These are phyloP conservation scores for Lathamus discolor DNA, from an alignment of 2,113 vertebrate species.

Conservation along the genomic window DNA sequence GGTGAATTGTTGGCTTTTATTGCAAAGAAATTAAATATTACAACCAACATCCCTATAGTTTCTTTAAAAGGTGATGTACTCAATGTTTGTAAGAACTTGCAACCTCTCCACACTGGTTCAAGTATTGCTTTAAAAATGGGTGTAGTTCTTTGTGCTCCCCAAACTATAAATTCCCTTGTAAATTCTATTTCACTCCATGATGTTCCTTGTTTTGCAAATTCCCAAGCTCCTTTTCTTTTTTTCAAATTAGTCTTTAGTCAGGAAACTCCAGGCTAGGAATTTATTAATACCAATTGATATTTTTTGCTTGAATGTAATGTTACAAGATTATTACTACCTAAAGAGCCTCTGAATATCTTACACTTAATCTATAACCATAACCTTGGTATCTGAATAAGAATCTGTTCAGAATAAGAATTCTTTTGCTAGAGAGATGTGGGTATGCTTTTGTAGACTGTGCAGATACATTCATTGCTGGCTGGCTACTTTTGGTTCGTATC, in stretches of 20 bases:
- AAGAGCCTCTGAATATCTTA: not conserved
- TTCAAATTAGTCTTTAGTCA: not conserved
- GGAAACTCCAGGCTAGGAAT: not conserved
- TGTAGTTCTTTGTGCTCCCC: not conserved
- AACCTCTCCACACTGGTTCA: conserved; percentile 25
- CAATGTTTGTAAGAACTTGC: conserved; percentile 3
- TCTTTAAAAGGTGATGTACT: conserved; percentile 23
- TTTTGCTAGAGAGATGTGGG: not conserved
- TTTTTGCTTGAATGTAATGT: not conserved
- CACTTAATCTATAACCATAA: not conserved
- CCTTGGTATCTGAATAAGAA: not conserved
- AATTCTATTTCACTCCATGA: conserved; percentile 57
- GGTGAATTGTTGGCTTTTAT: not conserved
- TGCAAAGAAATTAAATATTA: conserved; percentile 1
- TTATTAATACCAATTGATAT: not conserved
- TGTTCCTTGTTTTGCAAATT: conserved; percentile 41
- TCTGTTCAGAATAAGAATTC: not conserved
- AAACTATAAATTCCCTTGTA: conserved; percentile 56
- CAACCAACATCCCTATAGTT: not conserved
- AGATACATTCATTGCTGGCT: not conserved
- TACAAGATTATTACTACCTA: not conserved
- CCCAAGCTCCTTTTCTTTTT: conserved; percentile 6
- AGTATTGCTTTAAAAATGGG: conserved; percentile 14
- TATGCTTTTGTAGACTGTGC: not conserved
- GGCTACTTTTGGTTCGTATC: not conserved